phyloP scores from a whole-genome alignment of 2,797 vertebrate genomes.

The Selene dorsalis region DNA sequence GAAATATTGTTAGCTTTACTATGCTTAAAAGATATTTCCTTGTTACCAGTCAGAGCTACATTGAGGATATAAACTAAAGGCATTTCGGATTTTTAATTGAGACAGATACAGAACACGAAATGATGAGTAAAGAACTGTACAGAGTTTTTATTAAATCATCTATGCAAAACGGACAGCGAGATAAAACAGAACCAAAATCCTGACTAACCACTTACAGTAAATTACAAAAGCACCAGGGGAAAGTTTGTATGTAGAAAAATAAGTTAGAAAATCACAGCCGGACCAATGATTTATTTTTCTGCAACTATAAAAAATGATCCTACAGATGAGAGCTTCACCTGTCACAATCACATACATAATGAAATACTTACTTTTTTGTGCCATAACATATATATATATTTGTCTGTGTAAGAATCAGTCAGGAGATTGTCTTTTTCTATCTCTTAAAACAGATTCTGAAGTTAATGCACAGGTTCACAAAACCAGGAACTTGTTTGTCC shows the following conservation, averaged over 20 bases:
- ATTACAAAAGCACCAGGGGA: conserved; percentile 47
- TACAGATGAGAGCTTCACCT: conserved; percentile 1
- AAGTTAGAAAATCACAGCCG: conserved; percentile 71
- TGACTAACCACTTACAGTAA: conserved; percentile 42
- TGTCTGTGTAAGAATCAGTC: not conserved
- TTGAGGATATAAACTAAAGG: not conserved
- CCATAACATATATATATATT: not conserved
- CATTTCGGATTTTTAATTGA: conserved; percentile 1
- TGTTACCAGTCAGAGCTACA: not conserved
- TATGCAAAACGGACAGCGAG: conserved; percentile 53
- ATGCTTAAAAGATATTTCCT: not conserved
- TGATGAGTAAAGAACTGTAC: conserved; percentile 66
- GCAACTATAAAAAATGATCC: conserved; percentile 30
- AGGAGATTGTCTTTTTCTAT: not conserved
- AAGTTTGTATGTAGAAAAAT: conserved; percentile 70
- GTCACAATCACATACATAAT: not conserved
- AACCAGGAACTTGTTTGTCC: conserved; percentile 17
- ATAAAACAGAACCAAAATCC: conserved; percentile 39
- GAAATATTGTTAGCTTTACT: not conserved
- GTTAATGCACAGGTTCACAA: conserved; percentile 32
- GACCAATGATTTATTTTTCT: conserved; percentile 24
- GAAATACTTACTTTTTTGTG: not conserved
- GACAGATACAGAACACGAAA: conserved; percentile 30
- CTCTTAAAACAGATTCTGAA: not conserved
- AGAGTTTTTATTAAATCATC: conserved; percentile 75